These are phyloP conservation scores for Drosophila mojavensis DNA, from an alignment of 1,140 invertebrate species.

Conservation along the genomic window DNA sequence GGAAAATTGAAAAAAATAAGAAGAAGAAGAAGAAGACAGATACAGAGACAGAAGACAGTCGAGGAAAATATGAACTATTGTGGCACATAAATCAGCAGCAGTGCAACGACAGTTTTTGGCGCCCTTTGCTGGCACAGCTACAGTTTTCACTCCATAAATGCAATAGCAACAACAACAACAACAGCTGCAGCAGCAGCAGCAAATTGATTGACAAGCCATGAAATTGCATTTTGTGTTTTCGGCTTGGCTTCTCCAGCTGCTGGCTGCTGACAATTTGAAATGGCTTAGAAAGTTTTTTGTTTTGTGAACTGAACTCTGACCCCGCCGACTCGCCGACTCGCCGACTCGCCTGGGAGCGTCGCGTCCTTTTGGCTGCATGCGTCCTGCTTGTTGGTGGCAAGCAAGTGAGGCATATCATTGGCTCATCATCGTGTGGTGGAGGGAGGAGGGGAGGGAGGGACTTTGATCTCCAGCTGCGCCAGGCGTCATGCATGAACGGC, in stretches of 20 bases:
- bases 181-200: neutral
- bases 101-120: conserved; percentile 43
- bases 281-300: conserved; percentile 37
- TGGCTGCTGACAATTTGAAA: conserved; percentile 48
- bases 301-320: conserved; percentile 32
- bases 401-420: neutral
- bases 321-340: neutral
- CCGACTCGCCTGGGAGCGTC: conserved; percentile 24
- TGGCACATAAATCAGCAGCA: conserved; percentile 55
- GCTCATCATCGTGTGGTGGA: conserved; percentile 16
- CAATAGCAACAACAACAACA: conserved; percentile 2
- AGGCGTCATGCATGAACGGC: conserved; percentile 26
- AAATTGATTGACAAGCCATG: conserved; percentile 71
- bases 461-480: conserved; percentile 14
- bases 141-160: conserved; percentile 10
- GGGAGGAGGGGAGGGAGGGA: too few relatives aligned
- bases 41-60: too few relatives aligned
- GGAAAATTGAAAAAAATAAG: conserved; percentile 25
- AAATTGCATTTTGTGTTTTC: conserved; percentile 59
- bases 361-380: conserved; percentile 27
- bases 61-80: conserved; percentile 11
- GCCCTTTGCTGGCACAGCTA: conserved; percentile 27
- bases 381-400: conserved; percentile 15
- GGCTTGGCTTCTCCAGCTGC: conserved; percentile 18
- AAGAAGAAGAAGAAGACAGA: neutral